phyloP scores from a whole-genome alignment of 1,140 invertebrate genomes.

The Ceratina japonica region DNA sequence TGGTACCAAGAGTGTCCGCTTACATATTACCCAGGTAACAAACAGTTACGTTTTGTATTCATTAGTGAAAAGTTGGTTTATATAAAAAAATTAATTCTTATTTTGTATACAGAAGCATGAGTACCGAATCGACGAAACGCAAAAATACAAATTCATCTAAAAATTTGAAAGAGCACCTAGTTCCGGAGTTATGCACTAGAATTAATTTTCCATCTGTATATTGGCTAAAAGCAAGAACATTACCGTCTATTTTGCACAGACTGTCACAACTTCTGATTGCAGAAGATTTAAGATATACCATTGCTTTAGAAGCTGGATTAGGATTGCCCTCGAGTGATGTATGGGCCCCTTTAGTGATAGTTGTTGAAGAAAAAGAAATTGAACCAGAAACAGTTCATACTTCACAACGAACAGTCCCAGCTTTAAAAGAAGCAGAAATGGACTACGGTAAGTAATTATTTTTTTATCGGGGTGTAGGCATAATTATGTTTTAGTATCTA shows the following conservation, averaged over 20 bases:
- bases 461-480: not conserved
- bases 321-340: constrained; percentile 69
- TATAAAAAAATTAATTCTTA: too few relatives aligned
- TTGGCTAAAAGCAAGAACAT: constrained; percentile 93
- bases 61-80: too few relatives aligned
- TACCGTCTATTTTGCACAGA: constrained; percentile 93
- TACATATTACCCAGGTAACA: constrained; percentile 85
- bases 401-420: constrained; percentile 11
- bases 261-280: constrained; percentile 88
- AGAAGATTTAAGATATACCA: constrained; percentile 86
- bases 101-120: constrained; percentile 62
- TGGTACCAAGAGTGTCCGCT: constrained; percentile 89
- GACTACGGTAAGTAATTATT: constrained; percentile 55
- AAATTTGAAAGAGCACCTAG: constrained; percentile 87
- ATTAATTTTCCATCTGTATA: constrained; percentile 92
- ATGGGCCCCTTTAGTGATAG: constrained; percentile 61
- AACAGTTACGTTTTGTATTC: not conserved
- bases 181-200: constrained; percentile 94
- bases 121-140: constrained; percentile 66
- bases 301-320: constrained; percentile 77
- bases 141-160: constrained; percentile 79
- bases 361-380: constrained; percentile 22
- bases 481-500: too few relatives aligned
- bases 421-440: constrained; percentile 52
- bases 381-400: constrained; percentile 47